Conservation (phyloP, 2,113 vertebrate genomes). For the Neodontobutis hainanensis region DNA sequence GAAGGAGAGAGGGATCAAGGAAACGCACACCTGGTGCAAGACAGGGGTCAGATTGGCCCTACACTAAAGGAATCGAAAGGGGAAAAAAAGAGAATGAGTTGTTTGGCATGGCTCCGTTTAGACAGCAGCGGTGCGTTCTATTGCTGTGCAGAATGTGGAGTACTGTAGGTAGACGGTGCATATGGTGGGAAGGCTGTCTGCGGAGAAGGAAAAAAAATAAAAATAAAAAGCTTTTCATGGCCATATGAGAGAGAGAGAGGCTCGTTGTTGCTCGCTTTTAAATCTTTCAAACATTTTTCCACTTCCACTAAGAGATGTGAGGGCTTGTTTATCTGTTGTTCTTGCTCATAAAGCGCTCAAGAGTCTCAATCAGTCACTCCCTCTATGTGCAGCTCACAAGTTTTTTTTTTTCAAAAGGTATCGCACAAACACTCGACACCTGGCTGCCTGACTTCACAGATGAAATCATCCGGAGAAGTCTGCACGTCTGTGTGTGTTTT, state of each 20-base stretch:
- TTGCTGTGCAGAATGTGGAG: constrained; percentile 33
- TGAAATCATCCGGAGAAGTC: constrained; percentile 61
- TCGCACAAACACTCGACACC: constrained; percentile 73
- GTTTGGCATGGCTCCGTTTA: constrained; percentile 65
- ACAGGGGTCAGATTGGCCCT: constrained; percentile 71
- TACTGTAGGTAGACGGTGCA: constrained; percentile 61
- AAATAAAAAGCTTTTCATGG: constrained; percentile 64
- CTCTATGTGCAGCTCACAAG: constrained; percentile 58
- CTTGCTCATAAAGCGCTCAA: constrained; percentile 65
- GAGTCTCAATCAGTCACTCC: constrained; percentile 66
- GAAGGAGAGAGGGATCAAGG: constrained; percentile 71
- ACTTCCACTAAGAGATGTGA: constrained; percentile 74
- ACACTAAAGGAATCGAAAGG: constrained; percentile 59
- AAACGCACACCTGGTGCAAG: constrained; percentile 75
- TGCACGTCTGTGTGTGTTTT: constrained; percentile 35
- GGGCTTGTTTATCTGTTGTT: constrained; percentile 78
- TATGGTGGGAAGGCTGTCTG: constrained; percentile 63
- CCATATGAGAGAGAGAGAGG: constrained; percentile 64
- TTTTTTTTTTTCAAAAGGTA: constrained; percentile 71
- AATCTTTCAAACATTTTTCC: constrained; percentile 66
- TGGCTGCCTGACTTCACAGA: constrained; percentile 74
- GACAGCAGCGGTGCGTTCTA: constrained; percentile 40
- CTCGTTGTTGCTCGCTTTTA: constrained; percentile 35
- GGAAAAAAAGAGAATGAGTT: constrained; percentile 53
- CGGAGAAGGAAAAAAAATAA: constrained; percentile 46